Conservation (phyloP, 2,113 vertebrate species). For the Trinectes maculatus region DNA sequence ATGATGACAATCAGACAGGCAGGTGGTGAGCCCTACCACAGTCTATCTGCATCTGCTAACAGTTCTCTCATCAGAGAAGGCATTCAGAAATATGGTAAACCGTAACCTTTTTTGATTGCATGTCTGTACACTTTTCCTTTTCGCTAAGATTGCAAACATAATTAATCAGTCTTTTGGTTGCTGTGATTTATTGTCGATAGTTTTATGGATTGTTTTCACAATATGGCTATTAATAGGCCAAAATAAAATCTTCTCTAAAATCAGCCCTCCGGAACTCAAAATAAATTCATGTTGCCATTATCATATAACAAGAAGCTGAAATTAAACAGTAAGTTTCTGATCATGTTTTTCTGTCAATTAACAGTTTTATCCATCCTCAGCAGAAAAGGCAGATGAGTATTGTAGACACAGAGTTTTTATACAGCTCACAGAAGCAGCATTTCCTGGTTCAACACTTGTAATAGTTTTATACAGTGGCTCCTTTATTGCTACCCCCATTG, state of each 20-base stretch:
- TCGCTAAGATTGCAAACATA: not conserved
- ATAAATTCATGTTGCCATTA: not conserved
- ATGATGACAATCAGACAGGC: constrained; percentile 66
- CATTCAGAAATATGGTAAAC: constrained; percentile 77
- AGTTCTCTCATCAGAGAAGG: constrained; percentile 61
- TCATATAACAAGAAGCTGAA: not conserved
- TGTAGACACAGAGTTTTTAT: not conserved
- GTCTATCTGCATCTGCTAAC: constrained; percentile 23
- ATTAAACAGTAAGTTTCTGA: no score
- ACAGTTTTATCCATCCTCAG: not conserved
- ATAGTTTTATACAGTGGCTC: not conserved
- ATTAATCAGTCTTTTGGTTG: no score
- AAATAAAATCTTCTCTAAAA: not conserved
- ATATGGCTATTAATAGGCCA: no score
- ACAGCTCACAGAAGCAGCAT: not conserved
- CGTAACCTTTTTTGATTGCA: not conserved
- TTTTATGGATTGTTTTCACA: no score
- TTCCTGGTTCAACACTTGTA: not conserved
- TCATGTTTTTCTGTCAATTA: not conserved
- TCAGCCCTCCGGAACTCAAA: not conserved
- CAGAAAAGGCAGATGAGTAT: not conserved
- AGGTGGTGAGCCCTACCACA: constrained; percentile 25
- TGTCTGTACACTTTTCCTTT: not conserved
- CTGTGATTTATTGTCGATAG: no score
- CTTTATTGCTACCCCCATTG: not conserved